phyloP scores from a whole-genome alignment of 2,113 vertebrate genomes.

The Psephotus haematonotus region DNA sequence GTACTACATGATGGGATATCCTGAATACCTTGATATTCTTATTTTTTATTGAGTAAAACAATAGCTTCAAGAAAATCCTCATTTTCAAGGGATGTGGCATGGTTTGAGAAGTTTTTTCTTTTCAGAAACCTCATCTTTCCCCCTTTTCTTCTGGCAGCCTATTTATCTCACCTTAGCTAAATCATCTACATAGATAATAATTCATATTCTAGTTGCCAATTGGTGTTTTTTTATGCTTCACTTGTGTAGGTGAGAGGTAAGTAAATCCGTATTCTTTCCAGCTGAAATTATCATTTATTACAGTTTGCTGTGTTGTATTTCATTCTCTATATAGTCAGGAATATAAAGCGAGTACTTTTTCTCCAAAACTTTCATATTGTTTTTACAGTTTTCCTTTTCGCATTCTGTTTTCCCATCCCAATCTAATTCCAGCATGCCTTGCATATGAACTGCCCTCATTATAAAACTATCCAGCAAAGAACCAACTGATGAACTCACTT shows the following conservation, averaged over 20 bases:
- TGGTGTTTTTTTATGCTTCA: background rate
- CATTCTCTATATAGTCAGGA: background rate
- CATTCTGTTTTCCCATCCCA: accelerated
- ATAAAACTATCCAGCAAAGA: background rate
- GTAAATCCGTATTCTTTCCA: conserved; percentile 7
- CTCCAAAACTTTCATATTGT: background rate
- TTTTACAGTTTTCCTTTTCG: background rate
- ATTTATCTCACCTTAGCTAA: conserved; percentile 41
- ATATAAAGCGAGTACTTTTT: background rate
- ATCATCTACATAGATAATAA: conserved; percentile 23
- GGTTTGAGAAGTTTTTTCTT: background rate
- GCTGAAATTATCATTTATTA: conserved; percentile 26
- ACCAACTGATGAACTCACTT: background rate
- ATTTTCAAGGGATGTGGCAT: background rate
- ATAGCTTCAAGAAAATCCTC: background rate
- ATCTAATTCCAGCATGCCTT: background rate
- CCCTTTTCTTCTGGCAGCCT: background rate
- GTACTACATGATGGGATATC: background rate
- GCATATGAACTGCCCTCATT: background rate
- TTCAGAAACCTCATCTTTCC: background rate
- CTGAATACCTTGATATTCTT: background rate
- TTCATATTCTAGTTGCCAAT: background rate
- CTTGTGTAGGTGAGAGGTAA: background rate
- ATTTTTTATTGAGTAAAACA: background rate
- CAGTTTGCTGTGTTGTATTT: background rate